Evolutionary conservation across 2,797 vertebrate genomes (phyloP).

Genomic region (Pelobates cultripes): DNA sequence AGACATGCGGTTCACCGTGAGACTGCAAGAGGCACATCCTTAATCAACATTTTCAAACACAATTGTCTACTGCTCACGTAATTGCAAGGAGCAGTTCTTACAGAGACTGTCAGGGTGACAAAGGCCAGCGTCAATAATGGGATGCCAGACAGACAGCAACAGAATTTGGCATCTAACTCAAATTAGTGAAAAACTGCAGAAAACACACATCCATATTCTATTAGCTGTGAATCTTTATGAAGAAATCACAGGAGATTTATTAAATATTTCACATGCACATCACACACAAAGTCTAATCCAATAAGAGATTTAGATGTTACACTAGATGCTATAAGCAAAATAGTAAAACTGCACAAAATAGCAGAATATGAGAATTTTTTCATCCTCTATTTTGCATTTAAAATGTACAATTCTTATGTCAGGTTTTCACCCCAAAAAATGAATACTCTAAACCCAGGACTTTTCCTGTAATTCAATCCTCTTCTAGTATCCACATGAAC

Average conservation of each 20-base stretch:
- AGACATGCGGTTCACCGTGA: not conserved
- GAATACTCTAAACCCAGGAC: too few species aligned
- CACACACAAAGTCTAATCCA: too few species aligned
- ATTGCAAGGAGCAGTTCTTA: not conserved
- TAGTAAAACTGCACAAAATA: too few species aligned
- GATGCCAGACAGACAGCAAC: not conserved
- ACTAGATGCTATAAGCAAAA: too few species aligned
- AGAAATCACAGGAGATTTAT: not conserved
- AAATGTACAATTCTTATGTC: too few species aligned
- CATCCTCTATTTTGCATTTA: too few species aligned
- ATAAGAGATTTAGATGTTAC: too few species aligned
- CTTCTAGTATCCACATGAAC: too few species aligned
- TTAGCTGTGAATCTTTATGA: too few species aligned
- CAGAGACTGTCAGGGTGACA: not conserved
- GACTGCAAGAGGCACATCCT: not conserved
- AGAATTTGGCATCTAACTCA: conserved; percentile 8
- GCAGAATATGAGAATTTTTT: too few species aligned
- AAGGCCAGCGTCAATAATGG: not conserved
- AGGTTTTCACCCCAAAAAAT: too few species aligned
- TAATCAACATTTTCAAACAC: not conserved
- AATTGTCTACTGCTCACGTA: not conserved
- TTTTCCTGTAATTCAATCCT: too few species aligned
- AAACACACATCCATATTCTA: not conserved
- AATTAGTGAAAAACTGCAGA: not conserved
- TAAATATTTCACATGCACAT: conserved; percentile 30